These are phyloP conservation scores for Piaya cayana DNA, from an alignment of 2,113 vertebrate species.

Conservation along the genomic window DNA sequence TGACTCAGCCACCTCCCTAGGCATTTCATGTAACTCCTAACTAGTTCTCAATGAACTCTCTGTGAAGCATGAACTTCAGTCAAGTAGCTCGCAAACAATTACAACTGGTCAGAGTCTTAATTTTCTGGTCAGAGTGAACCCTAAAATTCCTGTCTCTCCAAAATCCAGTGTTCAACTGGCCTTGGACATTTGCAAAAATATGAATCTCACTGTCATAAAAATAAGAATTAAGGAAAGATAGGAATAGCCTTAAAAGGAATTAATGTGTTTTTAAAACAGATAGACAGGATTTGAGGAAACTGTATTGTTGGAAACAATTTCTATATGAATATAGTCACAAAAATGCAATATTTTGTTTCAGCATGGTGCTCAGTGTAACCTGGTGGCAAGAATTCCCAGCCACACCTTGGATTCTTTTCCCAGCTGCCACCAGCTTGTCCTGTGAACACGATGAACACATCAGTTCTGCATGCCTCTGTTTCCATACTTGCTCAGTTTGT, in stretches of 20 bases:
- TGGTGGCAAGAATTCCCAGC: background rate
- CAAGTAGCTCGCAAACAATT: background rate
- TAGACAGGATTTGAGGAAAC: background rate
- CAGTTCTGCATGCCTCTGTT: background rate
- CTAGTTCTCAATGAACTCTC: background rate
- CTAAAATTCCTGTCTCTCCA: accelerated
- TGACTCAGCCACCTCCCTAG: too few species aligned
- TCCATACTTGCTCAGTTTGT: background rate
- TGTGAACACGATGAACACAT: background rate
- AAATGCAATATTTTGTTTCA: background rate
- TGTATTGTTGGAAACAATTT: background rate
- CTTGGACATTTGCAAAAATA: background rate
- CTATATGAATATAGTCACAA: background rate
- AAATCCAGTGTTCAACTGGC: background rate
- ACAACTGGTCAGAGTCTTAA: background rate
- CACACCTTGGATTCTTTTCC: background rate
- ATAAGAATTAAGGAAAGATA: background rate
- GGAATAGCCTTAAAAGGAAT: background rate
- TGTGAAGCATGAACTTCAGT: background rate
- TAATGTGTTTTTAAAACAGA: background rate
- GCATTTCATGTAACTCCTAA: background rate
- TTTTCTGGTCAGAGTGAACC: background rate
- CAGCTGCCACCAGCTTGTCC: background rate
- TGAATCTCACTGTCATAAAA: background rate
- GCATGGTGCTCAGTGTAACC: background rate